phyloP scores from a whole-genome alignment of 2,113 vertebrate genomes.

The Okapia johnstoni region DNA sequence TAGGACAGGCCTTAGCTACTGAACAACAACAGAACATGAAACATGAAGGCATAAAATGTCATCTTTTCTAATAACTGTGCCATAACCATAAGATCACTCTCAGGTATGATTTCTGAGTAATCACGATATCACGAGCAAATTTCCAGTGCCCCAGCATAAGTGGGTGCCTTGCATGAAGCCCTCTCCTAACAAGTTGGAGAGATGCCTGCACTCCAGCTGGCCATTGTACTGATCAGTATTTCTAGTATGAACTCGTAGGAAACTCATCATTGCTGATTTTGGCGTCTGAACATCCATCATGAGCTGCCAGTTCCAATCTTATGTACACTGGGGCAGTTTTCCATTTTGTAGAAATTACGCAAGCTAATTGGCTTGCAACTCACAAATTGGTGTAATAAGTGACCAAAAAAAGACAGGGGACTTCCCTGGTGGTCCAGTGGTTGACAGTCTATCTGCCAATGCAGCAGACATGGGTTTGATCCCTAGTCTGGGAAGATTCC shows the following conservation, averaged over 20 bases:
- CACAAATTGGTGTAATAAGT: conserved; percentile 72
- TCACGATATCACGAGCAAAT: accelerated
- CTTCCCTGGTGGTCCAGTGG: not conserved
- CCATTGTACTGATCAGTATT: not conserved
- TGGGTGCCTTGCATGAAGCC: not conserved
- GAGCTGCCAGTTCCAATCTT: conserved; percentile 62
- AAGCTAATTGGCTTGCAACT: conserved; percentile 67
- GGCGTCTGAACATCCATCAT: not conserved
- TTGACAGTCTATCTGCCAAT: not conserved
- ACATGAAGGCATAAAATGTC: not conserved
- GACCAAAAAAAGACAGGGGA: conserved; percentile 40
- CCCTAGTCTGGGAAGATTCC: not conserved
- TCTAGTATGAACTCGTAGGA: conserved; percentile 55
- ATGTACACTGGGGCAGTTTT: conserved; percentile 42
- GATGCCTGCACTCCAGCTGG: not conserved
- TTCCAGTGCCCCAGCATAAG: not conserved
- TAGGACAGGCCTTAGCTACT: not conserved
- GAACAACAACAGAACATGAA: not conserved
- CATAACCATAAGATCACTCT: not conserved
- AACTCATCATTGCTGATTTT: not conserved
- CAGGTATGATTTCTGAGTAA: not conserved
- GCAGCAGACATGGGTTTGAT: not conserved
- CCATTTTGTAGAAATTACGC: conserved; percentile 61
- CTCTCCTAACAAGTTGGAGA: conserved; percentile 49
- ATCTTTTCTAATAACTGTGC: not conserved